These are phyloP conservation scores for Callopanchax toddi DNA, from an alignment of 2,113 vertebrate species.

Conservation along the genomic window DNA sequence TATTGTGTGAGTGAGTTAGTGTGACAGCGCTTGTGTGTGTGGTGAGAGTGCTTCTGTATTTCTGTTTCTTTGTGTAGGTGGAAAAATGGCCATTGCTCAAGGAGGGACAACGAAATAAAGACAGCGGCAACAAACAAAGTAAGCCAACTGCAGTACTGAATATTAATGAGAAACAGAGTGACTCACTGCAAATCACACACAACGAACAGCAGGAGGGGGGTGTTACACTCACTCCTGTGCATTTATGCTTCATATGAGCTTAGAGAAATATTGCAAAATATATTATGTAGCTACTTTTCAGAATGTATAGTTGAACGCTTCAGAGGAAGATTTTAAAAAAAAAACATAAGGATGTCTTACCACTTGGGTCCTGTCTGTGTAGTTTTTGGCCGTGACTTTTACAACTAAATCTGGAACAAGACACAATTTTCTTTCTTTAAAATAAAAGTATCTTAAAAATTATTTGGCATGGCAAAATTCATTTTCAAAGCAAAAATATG, in stretches of 20 bases:
- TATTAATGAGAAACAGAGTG: slow-evolving; percentile 63
- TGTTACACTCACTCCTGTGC: slow-evolving; percentile 24
- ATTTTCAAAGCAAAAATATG: neutral
- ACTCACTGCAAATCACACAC: slow-evolving; percentile 42
- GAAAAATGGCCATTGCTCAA: slow-evolving; percentile 65
- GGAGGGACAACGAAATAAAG: slow-evolving; percentile 56
- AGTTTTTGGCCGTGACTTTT: neutral
- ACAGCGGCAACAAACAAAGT: slow-evolving; percentile 51
- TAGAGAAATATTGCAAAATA: slow-evolving; percentile 16
- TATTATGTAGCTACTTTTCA: slow-evolving; percentile 3
- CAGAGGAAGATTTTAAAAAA: slow-evolving; percentile 8
- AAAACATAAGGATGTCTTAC: neutral
- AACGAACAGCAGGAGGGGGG: slow-evolving; percentile 14
- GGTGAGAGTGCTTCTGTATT: slow-evolving; percentile 22
- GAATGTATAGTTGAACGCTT: slow-evolving; percentile 6
- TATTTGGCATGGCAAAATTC: no score
- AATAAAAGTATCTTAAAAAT: no score
- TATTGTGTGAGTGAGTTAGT: slow-evolving; percentile 49
- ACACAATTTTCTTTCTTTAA: no score
- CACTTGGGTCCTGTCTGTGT: neutral
- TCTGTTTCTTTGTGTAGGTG: slow-evolving; percentile 59
- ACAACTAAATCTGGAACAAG: no score
- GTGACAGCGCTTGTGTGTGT: slow-evolving; percentile 19
- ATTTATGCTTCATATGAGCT: slow-evolving; percentile 34
- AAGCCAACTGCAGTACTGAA: slow-evolving; percentile 52